Percentiles rank a stretch among this genome's conserved stretches.
Conservation (phyloP, 1,140 invertebrate species). For the Neodiprion virginianus region DNA sequence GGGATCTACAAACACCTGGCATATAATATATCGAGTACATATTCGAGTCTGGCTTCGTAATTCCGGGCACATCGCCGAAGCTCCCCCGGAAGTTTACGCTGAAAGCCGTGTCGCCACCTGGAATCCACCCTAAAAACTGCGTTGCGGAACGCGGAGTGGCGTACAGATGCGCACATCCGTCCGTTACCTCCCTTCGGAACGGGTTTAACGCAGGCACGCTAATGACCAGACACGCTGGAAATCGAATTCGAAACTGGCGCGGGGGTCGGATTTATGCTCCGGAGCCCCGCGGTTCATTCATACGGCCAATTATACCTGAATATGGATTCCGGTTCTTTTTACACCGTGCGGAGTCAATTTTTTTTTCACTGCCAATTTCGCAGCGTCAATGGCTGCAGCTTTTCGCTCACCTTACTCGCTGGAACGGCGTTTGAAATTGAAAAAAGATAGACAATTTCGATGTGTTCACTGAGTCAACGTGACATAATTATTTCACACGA, state of each 20-base stretch:
- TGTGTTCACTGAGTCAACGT: no score
- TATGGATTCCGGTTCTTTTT: conserved; percentile 3
- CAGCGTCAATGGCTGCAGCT: no score
- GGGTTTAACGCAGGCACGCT: not conserved
- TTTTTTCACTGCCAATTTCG: no score
- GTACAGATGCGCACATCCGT: no score
- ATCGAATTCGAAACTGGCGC: not conserved
- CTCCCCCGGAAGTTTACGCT: not conserved
- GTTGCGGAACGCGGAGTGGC: not conserved
- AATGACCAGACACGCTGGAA: not conserved
- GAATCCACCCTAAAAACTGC: not conserved
- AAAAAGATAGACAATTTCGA: no score
- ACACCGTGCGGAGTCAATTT: not conserved
- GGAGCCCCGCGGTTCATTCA: not conserved
- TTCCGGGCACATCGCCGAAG: not conserved
- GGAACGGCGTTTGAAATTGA: no score
- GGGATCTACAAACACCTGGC: no score
- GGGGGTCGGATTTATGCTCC: not conserved
- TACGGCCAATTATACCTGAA: not conserved
- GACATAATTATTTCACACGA: no score
- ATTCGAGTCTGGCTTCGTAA: not conserved
- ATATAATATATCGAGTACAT: no score
- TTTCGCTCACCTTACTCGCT: no score
- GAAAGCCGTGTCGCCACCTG: not conserved
- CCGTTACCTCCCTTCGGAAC: not conserved